phyloP scores from a whole-genome alignment of 1,140 invertebrate genomes.

The Glomeris maerens region DNA sequence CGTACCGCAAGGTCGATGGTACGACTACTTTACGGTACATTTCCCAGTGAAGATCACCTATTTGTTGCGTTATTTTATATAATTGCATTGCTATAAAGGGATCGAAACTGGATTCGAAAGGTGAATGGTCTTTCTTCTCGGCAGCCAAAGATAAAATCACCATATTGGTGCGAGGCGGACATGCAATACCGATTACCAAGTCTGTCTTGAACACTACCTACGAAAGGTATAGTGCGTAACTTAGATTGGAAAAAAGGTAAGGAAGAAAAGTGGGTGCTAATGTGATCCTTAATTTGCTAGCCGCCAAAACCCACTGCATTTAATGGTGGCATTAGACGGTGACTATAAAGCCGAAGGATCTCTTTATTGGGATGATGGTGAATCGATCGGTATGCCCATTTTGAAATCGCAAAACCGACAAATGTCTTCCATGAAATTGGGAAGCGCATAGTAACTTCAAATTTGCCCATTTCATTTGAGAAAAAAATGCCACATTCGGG shows the following conservation, averaged over 20 bases:
- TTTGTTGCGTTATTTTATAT: not conserved
- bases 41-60: no score
- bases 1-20: constrained; percentile 19
- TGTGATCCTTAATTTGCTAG: no score
- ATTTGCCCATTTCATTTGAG: no score
- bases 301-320: constrained; percentile 1
- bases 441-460: no score
- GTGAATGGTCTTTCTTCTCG: not conserved
- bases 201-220: not conserved
- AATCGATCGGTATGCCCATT: constrained; percentile 2
- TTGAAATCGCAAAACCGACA: no score
- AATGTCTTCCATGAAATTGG: no score
- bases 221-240: not conserved
- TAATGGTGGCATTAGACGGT: constrained; percentile 4
- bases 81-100: constrained; percentile 5
- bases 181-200: constrained; percentile 2
- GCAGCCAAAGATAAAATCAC: not conserved
- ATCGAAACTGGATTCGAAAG: not conserved
- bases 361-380: constrained; percentile 10
- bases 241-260: no score
- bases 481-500: no score
- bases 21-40: constrained; percentile 17
- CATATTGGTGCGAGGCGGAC: constrained; percentile 4
- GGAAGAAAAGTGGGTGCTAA: no score
- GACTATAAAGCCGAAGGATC: constrained; percentile 1